phyloP scores from a whole-genome alignment of 2,113 vertebrate species.

The Passer domesticus region DNA sequence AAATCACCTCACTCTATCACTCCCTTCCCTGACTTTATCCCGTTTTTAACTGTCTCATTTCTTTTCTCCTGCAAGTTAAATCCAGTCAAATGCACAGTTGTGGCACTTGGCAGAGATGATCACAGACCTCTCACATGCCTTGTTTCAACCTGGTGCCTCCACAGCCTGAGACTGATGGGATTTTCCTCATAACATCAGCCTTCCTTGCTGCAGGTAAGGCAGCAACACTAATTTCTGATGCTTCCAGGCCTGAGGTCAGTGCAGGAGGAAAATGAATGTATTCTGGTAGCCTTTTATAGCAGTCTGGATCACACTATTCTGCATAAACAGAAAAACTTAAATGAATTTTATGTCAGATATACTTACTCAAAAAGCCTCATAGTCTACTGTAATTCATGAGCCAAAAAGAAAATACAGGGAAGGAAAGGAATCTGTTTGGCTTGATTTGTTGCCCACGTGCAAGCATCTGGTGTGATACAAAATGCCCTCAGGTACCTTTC shows the following conservation, averaged over 20 bases:
- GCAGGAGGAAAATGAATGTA: not conserved
- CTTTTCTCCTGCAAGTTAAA: not conserved
- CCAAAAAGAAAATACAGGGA: not conserved
- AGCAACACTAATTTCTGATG: not conserved
- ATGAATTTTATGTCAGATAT: not conserved
- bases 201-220: not conserved
- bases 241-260: not conserved
- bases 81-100: not conserved
- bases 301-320: not conserved
- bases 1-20: not conserved
- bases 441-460: not conserved
- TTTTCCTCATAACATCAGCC: not conserved
- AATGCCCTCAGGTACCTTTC: not conserved
- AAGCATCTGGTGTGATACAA: not conserved
- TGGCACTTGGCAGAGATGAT: not conserved
- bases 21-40: not conserved
- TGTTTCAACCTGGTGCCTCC: not conserved
- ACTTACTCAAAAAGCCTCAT: not conserved
- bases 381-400: not conserved
- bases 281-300: not conserved
- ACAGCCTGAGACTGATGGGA: not conserved
- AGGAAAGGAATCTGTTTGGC: not conserved
- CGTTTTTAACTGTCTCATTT: not conserved
- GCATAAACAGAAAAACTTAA: not conserved
- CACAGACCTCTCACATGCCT: not conserved